A percentile compares a stretch with the other conserved stretches of the same genome.
Evolutionary conservation across 2,113 vertebrate species (phyloP).

Genomic region (Accipiter cooperii): DNA sequence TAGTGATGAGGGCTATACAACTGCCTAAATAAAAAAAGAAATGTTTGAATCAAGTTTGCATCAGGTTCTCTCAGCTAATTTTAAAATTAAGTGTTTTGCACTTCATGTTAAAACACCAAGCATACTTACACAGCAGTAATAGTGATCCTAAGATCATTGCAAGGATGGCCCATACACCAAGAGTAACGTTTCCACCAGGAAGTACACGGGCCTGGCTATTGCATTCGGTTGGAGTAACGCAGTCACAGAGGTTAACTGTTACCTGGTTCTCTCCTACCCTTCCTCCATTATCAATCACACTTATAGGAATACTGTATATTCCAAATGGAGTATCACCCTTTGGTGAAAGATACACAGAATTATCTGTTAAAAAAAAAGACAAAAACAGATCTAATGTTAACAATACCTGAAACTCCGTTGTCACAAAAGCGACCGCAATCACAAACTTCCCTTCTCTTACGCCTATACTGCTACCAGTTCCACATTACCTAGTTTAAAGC

Average conservation of each 20-base stretch:
- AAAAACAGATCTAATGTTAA: neutral
- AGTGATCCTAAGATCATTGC: conserved; percentile 82
- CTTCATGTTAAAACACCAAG: neutral
- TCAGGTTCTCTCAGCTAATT: neutral
- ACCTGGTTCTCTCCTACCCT: conserved; percentile 6
- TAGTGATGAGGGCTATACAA: neutral
- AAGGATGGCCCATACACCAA: conserved; percentile 81
- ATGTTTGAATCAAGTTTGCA: neutral
- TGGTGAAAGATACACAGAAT: conserved; percentile 65
- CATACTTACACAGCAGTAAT: conserved; percentile 81
- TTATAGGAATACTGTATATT: conserved; percentile 69
- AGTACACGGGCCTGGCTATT: fast-evolving
- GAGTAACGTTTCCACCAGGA: neutral
- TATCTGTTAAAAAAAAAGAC: conserved; percentile 61
- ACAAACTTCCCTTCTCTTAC: neutral
- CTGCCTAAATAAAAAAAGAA: neutral
- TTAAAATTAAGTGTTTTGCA: neutral
- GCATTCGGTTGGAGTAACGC: conserved; percentile 39
- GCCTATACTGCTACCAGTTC: neutral
- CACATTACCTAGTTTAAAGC: neutral
- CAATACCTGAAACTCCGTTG: neutral
- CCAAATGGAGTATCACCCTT: conserved; percentile 49
- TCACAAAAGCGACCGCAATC: fast-evolving
- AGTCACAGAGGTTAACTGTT: conserved; percentile 71
- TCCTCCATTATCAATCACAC: conserved; percentile 76